Base-by-base conservation (phyloP, 2,888 invertebrate genomes). In the Xanthia togata region DNA sequence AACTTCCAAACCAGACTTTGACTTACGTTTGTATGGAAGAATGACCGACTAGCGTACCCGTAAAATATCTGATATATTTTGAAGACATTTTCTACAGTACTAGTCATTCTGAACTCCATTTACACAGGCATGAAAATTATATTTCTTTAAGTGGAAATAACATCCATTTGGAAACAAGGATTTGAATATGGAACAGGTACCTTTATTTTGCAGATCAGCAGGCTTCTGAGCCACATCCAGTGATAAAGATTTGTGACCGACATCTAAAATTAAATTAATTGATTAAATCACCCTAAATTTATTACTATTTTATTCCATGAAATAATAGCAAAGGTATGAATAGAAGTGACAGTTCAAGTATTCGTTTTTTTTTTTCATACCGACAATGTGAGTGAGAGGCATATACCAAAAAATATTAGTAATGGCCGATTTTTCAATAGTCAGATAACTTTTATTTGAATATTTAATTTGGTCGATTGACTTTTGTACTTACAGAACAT, bases 151-250 rank as follows among this genome's bases (percentile, higher is more conserved):
- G 50, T 20, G 8, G 20, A 17, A 6, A 50, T 50, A 50, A 50
- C 8, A 50, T 50, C 20, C 2, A 23, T 50, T 50, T 20, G 50
- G 20, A 23, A 50, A 20, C 50, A 20, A 50, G 50, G 20, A 50
- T 8, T 50, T 50, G 50, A 50, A 50, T 50, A 20, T 8, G 20
- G 20, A 50, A 50, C 23, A 50, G 4, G 0, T 89, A 93, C 94
- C 94, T 92, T 93, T 93, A 71, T 80, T 91, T 77, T 92, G 92
- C 69, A 91, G 85, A 67, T 94, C 94, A 31, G 88, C 83, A 5
- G 93, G 92, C 83, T 93, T 94, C 65, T 92, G 94, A 68, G 90
- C 68, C 14, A 85, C 83, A 14, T 94, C 94, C 73, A 82, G 23
- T 11, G 68, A 74, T 14, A 92, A 74, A 1, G 91, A 88, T 84